Percentiles rank a stretch among this genome's conserved stretches.
Conservation (phyloP, 2,797 vertebrate species). For the Agapornis canus region DNA sequence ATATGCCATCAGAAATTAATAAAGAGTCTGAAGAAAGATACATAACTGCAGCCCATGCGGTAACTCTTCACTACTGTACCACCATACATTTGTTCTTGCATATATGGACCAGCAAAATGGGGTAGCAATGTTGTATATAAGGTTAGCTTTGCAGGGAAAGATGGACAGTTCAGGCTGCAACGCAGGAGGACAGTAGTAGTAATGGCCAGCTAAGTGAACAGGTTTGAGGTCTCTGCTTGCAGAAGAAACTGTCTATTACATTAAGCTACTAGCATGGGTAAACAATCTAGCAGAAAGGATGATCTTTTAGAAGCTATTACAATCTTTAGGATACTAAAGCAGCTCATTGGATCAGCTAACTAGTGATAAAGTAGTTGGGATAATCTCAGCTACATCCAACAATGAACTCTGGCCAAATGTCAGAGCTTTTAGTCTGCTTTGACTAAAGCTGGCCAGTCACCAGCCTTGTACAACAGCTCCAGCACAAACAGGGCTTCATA, state of each 20-base stretch:
- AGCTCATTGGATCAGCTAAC: slow-evolving; percentile 36
- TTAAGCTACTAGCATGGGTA: not conserved
- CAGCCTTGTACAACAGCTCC: not conserved
- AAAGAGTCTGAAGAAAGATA: not conserved
- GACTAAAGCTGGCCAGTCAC: not conserved
- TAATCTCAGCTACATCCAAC: slow-evolving; percentile 21
- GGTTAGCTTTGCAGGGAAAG: not conserved
- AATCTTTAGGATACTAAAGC: slow-evolving; percentile 34
- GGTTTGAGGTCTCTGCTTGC: not conserved
- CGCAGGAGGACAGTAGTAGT: not conserved
- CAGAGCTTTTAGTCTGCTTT: not conserved
- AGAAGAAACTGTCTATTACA: not conserved
- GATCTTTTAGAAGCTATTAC: not conserved
- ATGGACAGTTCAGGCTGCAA: not conserved
- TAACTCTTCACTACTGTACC: not conserved
- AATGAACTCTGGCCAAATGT: slow-evolving; percentile 21
- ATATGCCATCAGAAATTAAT: not conserved
- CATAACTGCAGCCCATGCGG: not conserved
- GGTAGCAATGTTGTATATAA: not conserved
- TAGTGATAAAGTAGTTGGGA: slow-evolving; percentile 19
- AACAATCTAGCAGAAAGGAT: not conserved
- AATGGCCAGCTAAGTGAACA: not conserved
- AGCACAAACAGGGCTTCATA: not conserved
- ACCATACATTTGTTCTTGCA: not conserved
- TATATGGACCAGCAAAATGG: not conserved